phyloP scores from a whole-genome alignment of 1,140 invertebrate genomes.

The Tyrophagus putrescentiae region DNA sequence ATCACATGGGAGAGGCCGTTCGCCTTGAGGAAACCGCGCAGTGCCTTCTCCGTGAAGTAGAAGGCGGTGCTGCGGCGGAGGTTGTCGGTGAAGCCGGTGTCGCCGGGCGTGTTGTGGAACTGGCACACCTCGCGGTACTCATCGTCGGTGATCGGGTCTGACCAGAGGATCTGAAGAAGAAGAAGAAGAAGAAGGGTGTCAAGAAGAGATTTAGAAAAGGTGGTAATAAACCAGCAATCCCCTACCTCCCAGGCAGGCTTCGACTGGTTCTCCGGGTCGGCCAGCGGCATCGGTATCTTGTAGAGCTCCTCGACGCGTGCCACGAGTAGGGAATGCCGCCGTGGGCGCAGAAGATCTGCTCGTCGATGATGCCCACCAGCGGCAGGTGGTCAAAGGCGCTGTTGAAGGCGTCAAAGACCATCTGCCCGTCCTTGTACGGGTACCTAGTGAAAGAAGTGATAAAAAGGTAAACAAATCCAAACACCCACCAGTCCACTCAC shows the following conservation, averaged over 20 bases:
- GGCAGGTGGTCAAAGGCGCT: conserved; percentile 53
- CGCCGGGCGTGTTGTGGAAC: no score
- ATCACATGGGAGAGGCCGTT: conserved; percentile 51
- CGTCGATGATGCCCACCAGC: conserved; percentile 51
- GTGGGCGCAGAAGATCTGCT: conserved; percentile 54
- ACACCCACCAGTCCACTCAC: conserved; percentile 56
- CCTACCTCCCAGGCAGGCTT: conserved; percentile 55
- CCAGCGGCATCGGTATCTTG: conserved; percentile 46
- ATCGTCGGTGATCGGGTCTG: conserved; percentile 41
- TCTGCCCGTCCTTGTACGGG: conserved; percentile 47
- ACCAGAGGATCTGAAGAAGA: conserved; percentile 44
- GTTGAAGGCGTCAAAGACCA: conserved; percentile 49
- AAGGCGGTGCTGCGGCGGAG: conserved; percentile 50
- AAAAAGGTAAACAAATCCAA: conserved; percentile 56
- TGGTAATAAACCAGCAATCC: conserved; percentile 36
- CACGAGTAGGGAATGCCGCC: conserved; percentile 49
- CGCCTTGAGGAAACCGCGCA: conserved; percentile 46
- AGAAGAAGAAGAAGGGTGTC: not conserved
- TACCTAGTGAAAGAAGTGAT: conserved; percentile 46
- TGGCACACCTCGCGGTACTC: not conserved
- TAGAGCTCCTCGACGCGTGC: conserved; percentile 38
- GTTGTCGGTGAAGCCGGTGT: conserved; percentile 47
- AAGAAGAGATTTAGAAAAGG: not conserved
- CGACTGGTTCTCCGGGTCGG: conserved; percentile 46
- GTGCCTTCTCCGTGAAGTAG: conserved; percentile 48